Base-by-base conservation (phyloP, 2,888 invertebrate species). In the Tachina grossa region DNA sequence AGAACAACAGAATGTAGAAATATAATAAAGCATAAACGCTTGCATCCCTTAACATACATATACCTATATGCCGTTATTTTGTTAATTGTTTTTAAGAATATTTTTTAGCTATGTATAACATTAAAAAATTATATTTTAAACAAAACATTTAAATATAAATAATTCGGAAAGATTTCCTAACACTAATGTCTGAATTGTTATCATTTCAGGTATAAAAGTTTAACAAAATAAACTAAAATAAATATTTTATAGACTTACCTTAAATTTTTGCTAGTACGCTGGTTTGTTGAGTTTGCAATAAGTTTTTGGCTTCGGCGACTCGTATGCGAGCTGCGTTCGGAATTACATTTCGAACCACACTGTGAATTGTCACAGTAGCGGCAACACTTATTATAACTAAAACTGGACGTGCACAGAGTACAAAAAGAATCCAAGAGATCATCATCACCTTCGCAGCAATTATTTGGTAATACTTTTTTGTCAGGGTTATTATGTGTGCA, bases 391-490 rank as follows among this genome's bases (percentile, higher is more conserved):
- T 91, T 92, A 82, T 92, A 93, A 87, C 92, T 93, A 85, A 93
- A 93, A n/a, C 92, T 91, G 10, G 93, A 93, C 9, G 93, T 93
- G 87, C 93, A 93, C 6, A 93, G 87, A 1, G 93, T 93, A 79
- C 93, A 93, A 84, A 92, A 92, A 8, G 92, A 93, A 87, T 92
- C 92, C 68, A 92, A 87, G 51, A 90, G 89, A 14, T 89, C 88
- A 47, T 90, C 90, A 22, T 88, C 88, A 4, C 87, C 89, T 9
- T 69, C 87, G 61, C 77, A 83, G 59, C 77, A 78, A 47, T 51
- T 83, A 13, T 51, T 43, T 1, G 55, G 43, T 22, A 51, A 19
- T 68, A 10, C 63, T 69, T 75, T 65, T 9, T 80, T 65, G 31
- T 75, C 41, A 45, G 22, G 31, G 66, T 79, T 72, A 68, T 74